Evolutionary conservation across 2,113 vertebrate species (phyloP), one percentile per base, ranked within the genome.

Genomic region (Podarcis muralis): DNA sequence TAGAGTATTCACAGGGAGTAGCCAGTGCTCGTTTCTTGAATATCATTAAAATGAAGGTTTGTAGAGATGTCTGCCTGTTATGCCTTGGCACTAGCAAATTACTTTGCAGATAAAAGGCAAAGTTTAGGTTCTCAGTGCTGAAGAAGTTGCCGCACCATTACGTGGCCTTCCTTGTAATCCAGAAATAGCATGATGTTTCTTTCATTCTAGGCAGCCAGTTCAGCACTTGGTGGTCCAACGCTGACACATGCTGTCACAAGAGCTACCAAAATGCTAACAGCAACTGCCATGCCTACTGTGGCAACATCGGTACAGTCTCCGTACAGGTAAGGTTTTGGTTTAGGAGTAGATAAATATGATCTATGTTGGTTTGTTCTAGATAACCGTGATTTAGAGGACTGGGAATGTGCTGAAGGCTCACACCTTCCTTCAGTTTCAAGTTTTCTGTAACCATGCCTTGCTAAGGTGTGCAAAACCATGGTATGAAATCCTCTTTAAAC

Each of bases 231-330:
- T 0, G 99, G 99, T 68, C 99, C 99, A 15, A 99, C 99, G 2
- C 92, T 99, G 92, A 99, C 99, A 7, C 99, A 99, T 43, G 99
- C 99, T 92, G 99, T 99, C 92, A 99, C 98, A 15, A 98, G 98
- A 97, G 99, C 99, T 86, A 99, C 99, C 81, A 99, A 99, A 96
- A 99, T 99, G 99, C 97, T 99, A 88, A 99, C 99, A 0, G 99
- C 99, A 88, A 99, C 99, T 27, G 98, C 99, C 83, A 99, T 99
- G 99, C 99, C 99, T 13, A 99, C 99, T 0, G 99, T 99, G 82
- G 99, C 99, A 91, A 99, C 99, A 1, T 99, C 99, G 89, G 99
- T 99, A 91, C 99, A 99, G 92, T 99, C 99, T 94, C 99, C 99
- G 75, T 99, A 99, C 96, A 98, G 99, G 99, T 99, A 96, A 93